These are phyloP conservation scores for Erethizon dorsatum DNA, from an alignment of 2,797 vertebrate species.

Conservation along the genomic window DNA sequence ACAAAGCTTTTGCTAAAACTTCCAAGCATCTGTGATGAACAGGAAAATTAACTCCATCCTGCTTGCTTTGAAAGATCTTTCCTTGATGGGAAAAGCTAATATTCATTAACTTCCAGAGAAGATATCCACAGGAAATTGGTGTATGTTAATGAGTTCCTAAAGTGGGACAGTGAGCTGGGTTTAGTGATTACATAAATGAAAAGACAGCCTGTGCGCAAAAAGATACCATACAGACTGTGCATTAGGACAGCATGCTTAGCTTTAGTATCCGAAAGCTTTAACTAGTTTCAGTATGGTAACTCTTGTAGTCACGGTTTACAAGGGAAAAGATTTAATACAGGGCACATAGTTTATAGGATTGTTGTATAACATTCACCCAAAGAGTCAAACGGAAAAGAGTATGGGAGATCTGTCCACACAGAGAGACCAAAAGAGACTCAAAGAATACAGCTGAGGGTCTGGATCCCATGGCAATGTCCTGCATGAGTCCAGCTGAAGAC, in stretches of 20 bases:
- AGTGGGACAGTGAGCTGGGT: background rate
- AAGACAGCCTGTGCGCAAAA: background rate
- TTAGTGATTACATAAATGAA: background rate
- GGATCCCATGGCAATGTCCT: background rate
- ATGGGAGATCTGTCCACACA: background rate
- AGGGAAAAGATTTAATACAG: background rate
- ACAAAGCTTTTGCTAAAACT: constrained; percentile 9
- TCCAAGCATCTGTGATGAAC: constrained; percentile 12
- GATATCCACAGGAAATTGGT: background rate
- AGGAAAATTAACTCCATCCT: constrained; percentile 14
- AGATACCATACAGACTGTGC: background rate
- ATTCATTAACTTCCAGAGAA: constrained; percentile 40
- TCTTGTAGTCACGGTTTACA: background rate
- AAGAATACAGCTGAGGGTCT: background rate
- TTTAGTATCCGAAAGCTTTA: constrained; percentile 23
- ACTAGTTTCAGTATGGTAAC: background rate
- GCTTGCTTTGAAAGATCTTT: background rate
- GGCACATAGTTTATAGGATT: background rate
- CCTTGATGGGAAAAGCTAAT: background rate
- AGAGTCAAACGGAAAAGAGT: background rate
- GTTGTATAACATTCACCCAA: background rate
- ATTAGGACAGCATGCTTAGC: background rate
- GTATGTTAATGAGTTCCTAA: background rate
- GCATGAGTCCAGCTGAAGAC: background rate
- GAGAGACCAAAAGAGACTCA: background rate